Evolutionary conservation across 2,113 vertebrate genomes (phyloP).

Genomic region (Sardina pilchardus): DNA sequence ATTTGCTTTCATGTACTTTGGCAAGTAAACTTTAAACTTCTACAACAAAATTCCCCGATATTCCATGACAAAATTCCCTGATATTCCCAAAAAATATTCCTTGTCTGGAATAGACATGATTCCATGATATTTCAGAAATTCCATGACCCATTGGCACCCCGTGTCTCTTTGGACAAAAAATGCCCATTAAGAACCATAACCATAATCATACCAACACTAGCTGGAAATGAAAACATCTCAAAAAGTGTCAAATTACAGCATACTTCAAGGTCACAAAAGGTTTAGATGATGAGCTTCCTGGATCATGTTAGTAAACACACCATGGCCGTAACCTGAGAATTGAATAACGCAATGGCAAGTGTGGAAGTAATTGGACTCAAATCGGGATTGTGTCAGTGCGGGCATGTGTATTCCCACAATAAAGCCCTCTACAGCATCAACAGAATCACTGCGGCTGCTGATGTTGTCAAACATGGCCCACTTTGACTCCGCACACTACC

Average conservation of each 20-base stretch:
- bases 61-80: no score
- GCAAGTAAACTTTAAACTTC: no score
- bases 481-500: background rate
- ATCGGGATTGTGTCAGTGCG: background rate
- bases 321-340: background rate
- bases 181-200: background rate
- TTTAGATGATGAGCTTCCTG: background rate
- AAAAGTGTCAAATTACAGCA: background rate
- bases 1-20: no score
- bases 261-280: background rate
- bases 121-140: no score
- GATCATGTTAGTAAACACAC: background rate
- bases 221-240: background rate
- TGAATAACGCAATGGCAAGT: background rate
- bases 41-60: no score
- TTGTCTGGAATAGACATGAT: no score
- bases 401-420: background rate
- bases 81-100: no score
- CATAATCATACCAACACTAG: background rate
- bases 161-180: no score
- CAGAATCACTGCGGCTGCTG: background rate
- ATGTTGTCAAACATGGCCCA: background rate
- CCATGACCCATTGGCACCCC: no score
- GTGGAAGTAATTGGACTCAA: background rate
- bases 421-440: background rate